Conservation (phyloP, 2,888 invertebrate species). For the Chrysolina oricalcia region DNA sequence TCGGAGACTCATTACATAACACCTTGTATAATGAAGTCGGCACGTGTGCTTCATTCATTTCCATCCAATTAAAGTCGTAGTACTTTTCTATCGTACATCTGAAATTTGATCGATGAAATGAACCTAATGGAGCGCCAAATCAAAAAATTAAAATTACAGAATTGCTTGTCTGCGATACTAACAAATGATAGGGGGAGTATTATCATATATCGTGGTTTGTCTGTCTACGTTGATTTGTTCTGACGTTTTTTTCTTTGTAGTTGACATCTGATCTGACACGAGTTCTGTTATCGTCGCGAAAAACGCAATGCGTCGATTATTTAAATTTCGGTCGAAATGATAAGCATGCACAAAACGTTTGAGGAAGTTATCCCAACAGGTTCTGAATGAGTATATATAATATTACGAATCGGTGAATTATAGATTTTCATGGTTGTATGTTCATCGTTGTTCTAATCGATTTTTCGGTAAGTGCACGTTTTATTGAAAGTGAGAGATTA, state of each 20-base stretch:
- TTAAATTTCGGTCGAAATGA: not conserved
- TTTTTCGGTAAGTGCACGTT: not conserved
- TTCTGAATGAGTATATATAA: not conserved
- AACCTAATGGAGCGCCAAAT: not conserved
- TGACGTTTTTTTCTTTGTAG: slow-evolving; percentile 13
- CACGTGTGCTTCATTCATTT: not conserved
- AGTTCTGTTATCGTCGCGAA: not conserved
- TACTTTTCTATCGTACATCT: not conserved
- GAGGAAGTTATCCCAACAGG: not conserved
- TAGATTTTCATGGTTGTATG: not conserved
- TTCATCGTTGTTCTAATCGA: not conserved
- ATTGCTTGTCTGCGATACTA: not conserved
- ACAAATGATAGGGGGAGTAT: slow-evolving; percentile 23
- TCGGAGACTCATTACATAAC: too few species aligned
- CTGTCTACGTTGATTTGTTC: not conserved
- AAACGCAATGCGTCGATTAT: not conserved
- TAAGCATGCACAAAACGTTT: slow-evolving; percentile 21
- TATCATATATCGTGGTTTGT: not conserved
- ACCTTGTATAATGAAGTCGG: not conserved
- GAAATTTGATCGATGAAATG: not conserved
- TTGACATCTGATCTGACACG: slow-evolving; percentile 2
- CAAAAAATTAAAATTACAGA: not conserved
- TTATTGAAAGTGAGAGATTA: not conserved
- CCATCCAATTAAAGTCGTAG: not conserved
- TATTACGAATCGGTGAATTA: not conserved